Percentiles rank a stretch among this genome's conserved stretches.
Evolutionary conservation across 2,113 vertebrate genomes (phyloP).

Genomic region (Gambusia holbrooki): DNA sequence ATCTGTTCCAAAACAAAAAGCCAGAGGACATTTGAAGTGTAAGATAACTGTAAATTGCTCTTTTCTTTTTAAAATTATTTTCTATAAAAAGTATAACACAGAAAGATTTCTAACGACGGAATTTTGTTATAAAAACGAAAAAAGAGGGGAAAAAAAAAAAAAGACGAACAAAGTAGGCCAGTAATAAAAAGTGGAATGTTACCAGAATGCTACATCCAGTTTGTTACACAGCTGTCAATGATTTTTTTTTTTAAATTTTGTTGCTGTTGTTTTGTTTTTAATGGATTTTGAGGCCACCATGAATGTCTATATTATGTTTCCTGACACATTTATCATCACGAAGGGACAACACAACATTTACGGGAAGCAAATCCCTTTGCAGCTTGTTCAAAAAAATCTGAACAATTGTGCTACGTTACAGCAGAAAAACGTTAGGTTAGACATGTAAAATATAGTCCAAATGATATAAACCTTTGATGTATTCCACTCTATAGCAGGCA

Average conservation of each 20-base stretch:
- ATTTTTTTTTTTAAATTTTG: slow-evolving; percentile 45
- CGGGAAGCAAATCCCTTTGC: slow-evolving; percentile 9
- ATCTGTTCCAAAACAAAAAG: slow-evolving; percentile 69
- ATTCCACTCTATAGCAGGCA: slow-evolving; percentile 15
- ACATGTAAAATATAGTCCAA: slow-evolving; percentile 5
- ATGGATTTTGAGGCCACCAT: slow-evolving; percentile 46
- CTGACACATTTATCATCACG: slow-evolving; percentile 30
- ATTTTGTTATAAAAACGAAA: slow-evolving; percentile 74
- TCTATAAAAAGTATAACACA: slow-evolving; percentile 71
- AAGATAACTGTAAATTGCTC: slow-evolving; percentile 77
- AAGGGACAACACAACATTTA: slow-evolving; percentile 29
- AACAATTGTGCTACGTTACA: slow-evolving; percentile 28
- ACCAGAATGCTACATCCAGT: slow-evolving; percentile 70
- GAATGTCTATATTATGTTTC: slow-evolving; percentile 38
- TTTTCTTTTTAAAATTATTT: slow-evolving; percentile 82
- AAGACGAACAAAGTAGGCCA: slow-evolving; percentile 73
- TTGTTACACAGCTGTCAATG: slow-evolving; percentile 65
- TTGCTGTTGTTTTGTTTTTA: slow-evolving; percentile 31
- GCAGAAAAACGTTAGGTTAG: slow-evolving; percentile 3
- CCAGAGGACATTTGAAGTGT: slow-evolving; percentile 74
- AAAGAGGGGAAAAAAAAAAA: slow-evolving; percentile 30
- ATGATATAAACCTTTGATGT: slow-evolving; percentile 22
- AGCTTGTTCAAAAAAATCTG: not conserved
- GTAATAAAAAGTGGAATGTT: slow-evolving; percentile 80
- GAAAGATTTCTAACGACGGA: slow-evolving; percentile 73